phyloP scores from a whole-genome alignment of 2,888 invertebrate species.

The Hypomecis atomaria region DNA sequence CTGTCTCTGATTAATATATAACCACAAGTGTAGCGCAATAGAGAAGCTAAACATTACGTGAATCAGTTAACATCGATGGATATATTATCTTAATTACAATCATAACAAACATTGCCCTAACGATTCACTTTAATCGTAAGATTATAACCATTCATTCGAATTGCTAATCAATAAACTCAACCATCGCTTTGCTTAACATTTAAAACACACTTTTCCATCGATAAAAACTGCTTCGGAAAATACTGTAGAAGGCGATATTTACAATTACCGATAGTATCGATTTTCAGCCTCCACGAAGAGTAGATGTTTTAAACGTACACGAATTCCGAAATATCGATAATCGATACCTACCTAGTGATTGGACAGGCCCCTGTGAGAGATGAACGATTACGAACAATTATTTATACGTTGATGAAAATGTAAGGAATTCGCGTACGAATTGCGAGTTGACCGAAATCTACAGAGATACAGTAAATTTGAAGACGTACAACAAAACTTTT shows the following conservation, averaged over 20 bases:
- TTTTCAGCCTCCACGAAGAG: constrained; percentile 62
- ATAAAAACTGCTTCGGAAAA: constrained; percentile 51
- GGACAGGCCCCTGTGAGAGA: constrained; percentile 41
- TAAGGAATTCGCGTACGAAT: constrained; percentile 67
- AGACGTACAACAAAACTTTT: constrained; percentile 62
- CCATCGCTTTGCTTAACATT: constrained; percentile 44
- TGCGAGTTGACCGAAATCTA: constrained; percentile 50
- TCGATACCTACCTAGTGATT: constrained; percentile 21
- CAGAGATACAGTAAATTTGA: constrained; percentile 68
- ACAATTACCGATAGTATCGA: constrained; percentile 57
- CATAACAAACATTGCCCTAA: constrained; percentile 22
- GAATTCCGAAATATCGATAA: constrained; percentile 51
- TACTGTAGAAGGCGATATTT: constrained; percentile 55
- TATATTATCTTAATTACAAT: constrained; percentile 17
- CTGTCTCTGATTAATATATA: constrained; percentile 30
- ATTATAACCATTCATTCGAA: constrained; percentile 20
- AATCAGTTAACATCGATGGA: constrained; percentile 31
- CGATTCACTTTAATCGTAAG: constrained; percentile 12
- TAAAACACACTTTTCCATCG: constrained; percentile 43
- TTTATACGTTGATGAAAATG: constrained; percentile 43
- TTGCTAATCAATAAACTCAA: constrained; percentile 22
- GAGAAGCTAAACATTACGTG: constrained; percentile 26
- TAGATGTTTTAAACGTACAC: constrained; percentile 56
- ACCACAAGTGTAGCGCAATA: constrained; percentile 38
- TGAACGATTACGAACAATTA: constrained; percentile 39